Base-by-base conservation (phyloP, 2,888 invertebrate species). In the Xestia ashworthii region DNA sequence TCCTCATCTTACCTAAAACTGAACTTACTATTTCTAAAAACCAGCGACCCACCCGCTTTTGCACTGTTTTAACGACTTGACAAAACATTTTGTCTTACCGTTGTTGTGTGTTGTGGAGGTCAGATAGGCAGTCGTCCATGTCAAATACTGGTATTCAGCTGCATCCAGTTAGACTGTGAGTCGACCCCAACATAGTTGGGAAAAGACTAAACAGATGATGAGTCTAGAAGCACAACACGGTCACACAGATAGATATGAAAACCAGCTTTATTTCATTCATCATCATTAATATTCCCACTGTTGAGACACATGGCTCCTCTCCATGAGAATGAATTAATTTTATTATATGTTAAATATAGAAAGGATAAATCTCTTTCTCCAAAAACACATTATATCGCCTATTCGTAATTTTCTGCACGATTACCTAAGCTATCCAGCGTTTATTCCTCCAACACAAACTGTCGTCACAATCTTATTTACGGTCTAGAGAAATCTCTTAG, bases 391-490 rank as follows among this genome's bases (percentile, higher is more conserved):
- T 73, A 32, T 46, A 11, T 32, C 11, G 9, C 9, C 6, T n/a
- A 44, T 64, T 16, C n/a, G 8, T 16, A 38, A 80, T 69, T 74
- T 65, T 50, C 44, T 44, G 19, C 80, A 65, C 74, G 55, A 74
- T 81, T 58, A 69, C 55, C 46, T 14, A 55, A 22, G 14, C 53
- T 46, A 32, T 68, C 16, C 0, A 25, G 1, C 19, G 55, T 64
- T 74, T 74, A 68, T 68, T 80, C 32, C n/a, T 72, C 8, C n/a
- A 48, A 5, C 41, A 38, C 9, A 32, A 68, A 74, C n/a, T 53
- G 44, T 74, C 55, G 64, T 74, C n/a, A 79, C 41, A 14, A 80
- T 65, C 16, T 80, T 74, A 69, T 74, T 74, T 44, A 69, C 16
- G 64, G 32, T 64, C 58, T 25, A 6, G 1, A 19, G 38, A 8